Percentiles rank a stretch among this genome's conserved stretches.
Evolutionary conservation across 2,113 vertebrate genomes (phyloP).

Genomic region (Gulo gulo): DNA sequence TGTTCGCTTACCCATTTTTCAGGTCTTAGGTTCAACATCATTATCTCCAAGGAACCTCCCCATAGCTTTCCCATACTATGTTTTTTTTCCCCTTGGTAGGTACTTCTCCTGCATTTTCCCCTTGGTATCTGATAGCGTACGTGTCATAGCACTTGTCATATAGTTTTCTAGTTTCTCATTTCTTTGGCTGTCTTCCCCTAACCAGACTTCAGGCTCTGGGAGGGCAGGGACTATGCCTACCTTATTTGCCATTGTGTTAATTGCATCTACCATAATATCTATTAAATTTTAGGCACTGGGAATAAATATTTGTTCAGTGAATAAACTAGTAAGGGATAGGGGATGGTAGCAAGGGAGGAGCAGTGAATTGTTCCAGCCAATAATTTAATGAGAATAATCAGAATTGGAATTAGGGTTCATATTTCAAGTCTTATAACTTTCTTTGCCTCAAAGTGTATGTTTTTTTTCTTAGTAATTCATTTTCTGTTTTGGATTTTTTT

Average conservation of each 20-base stretch:
- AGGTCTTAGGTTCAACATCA: background rate
- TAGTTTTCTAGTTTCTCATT: background rate
- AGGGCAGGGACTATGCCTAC: background rate
- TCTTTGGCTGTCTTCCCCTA: background rate
- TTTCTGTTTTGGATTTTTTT: slow-evolving; percentile 44
- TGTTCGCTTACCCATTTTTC: background rate
- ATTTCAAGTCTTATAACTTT: background rate
- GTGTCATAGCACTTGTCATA: too few relatives aligned
- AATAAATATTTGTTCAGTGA: background rate
- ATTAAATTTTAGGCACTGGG: background rate
- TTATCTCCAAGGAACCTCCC: background rate
- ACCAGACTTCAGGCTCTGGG: background rate
- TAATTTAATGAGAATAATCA: slow-evolving; percentile 3
- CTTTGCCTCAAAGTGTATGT: background rate
- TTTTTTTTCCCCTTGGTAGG: background rate
- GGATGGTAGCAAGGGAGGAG: background rate
- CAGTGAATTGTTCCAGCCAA: background rate
- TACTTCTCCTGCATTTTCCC: background rate
- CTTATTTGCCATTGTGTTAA: background rate
- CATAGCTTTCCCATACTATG: background rate
- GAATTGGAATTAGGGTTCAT: slow-evolving; percentile 26
- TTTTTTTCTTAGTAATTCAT: background rate
- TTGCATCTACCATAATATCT: background rate
- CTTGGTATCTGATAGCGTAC: background rate
- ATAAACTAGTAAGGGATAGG: background rate